Percentiles rank a stretch among this genome's conserved stretches.
Evolutionary conservation across 2,113 vertebrate genomes (phyloP).

Genomic region (Dicentrarchus labrax): DNA sequence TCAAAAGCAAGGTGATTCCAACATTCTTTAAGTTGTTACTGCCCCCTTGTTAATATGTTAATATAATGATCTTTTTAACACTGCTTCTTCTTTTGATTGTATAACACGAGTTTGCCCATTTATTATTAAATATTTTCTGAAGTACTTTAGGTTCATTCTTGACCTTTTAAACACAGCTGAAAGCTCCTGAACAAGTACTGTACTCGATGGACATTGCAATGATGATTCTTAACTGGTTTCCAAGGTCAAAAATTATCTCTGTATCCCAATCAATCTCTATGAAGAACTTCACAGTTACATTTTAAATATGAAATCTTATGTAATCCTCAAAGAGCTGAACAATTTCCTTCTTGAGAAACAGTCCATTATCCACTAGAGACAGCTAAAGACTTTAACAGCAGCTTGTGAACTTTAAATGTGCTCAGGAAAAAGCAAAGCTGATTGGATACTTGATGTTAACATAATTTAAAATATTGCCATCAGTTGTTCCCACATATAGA

Average conservation of each 20-base stretch:
- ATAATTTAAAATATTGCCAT: background rate
- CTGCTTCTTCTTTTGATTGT: background rate
- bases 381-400: background rate
- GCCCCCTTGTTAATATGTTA: too few species aligned
- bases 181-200: background rate
- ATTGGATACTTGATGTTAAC: background rate
- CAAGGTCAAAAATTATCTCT: background rate
- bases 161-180: background rate
- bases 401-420: background rate
- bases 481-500: conserved; percentile 26
- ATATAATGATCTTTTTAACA: too few species aligned
- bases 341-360: background rate
- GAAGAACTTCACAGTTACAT: background rate
- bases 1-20: too few species aligned
- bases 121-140: background rate
- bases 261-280: background rate
- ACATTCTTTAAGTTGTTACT: too few species aligned
- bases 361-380: conserved; percentile 2
- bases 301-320: background rate
- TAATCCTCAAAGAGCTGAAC: background rate
- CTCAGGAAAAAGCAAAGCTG: background rate
- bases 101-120: background rate
- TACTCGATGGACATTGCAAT: background rate
- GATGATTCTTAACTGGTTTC: background rate
- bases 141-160: background rate